phyloP scores from a whole-genome alignment of 2,113 vertebrate genomes.

The Muntiacus muntjak region DNA sequence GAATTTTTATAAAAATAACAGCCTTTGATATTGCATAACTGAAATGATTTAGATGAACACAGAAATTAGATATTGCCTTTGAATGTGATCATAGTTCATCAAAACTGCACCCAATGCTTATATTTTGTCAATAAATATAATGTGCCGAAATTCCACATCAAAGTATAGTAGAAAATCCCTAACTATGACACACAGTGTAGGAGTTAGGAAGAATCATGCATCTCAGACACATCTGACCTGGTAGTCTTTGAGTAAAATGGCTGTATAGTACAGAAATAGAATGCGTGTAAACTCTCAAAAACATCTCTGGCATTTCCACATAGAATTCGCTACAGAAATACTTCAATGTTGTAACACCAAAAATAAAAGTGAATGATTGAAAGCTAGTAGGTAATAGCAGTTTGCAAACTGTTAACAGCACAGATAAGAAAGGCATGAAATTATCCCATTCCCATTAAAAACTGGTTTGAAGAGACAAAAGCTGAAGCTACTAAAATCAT shows the following conservation, averaged over 20 bases:
- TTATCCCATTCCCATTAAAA: neutral
- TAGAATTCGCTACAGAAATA: neutral
- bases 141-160: neutral
- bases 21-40: neutral
- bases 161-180: neutral
- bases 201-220: accelerated
- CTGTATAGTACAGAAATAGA: neutral
- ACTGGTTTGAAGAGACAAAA: neutral
- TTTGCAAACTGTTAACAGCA: neutral
- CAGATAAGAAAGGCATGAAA: neutral
- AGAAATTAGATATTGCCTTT: neutral
- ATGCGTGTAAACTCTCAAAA: neutral
- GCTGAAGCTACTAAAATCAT: neutral
- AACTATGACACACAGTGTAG: neutral
- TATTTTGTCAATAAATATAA: neutral
- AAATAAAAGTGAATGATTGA: neutral
- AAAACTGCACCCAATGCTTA: neutral
- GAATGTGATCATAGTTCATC: neutral
- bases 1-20: neutral
- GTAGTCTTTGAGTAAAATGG: neutral
- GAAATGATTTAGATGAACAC: neutral
- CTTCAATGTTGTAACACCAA: neutral
- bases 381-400: neutral
- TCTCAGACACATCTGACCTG: neutral
- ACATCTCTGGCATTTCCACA: neutral